Conservation (phyloP, 2,113 vertebrate species). For the Picathartes gymnocephalus region DNA sequence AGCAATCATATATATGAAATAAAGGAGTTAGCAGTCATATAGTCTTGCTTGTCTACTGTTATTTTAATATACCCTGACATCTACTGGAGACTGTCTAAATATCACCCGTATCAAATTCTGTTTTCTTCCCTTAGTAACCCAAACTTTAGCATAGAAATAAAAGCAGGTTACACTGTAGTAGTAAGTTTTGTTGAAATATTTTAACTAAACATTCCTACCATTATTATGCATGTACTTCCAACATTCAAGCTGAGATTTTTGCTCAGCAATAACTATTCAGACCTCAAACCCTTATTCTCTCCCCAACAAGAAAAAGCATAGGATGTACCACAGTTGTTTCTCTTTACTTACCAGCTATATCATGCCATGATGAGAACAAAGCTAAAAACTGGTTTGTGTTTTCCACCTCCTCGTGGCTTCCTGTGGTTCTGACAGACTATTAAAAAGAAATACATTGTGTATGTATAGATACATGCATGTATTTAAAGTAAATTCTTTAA, state of each 20-base stretch:
- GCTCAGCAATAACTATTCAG: background rate
- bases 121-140: background rate
- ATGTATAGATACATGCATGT: background rate
- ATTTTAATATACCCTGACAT: constrained; percentile 62
- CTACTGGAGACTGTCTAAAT: constrained; percentile 51
- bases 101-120: background rate
- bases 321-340: background rate
- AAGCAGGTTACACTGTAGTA: background rate
- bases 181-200: background rate
- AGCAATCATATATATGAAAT: background rate
- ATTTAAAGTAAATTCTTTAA: background rate
- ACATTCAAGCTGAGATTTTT: background rate
- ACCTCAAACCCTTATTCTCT: background rate
- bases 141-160: background rate
- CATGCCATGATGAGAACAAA: constrained; percentile 61
- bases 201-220: background rate
- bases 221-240: background rate
- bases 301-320: background rate
- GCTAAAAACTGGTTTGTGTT: constrained; percentile 83
- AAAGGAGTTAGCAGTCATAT: background rate
- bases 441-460: constrained; percentile 32
- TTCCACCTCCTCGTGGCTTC: constrained; percentile 75
- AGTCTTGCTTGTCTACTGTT: background rate
- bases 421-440: constrained; percentile 53
- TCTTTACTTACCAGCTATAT: constrained; percentile 59